Base-by-base conservation (phyloP, 1,140 invertebrate species). In the Physella acuta region DNA sequence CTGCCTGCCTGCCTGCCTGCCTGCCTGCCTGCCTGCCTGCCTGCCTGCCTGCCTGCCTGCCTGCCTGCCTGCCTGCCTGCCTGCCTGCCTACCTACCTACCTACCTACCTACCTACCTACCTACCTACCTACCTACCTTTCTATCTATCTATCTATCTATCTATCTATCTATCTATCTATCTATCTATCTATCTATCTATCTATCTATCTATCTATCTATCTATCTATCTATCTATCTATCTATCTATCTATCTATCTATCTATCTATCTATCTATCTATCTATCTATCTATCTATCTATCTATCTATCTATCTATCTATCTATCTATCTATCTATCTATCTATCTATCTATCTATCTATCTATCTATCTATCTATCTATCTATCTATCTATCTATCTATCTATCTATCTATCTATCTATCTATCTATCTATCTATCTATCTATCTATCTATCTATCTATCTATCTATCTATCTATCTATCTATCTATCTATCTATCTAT, bases 1-100 rank as follows among this genome's bases (percentile, higher is more conserved):
- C 55, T 56, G 55, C 26, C 55, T 56, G 55, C 26, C 59, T 36
- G 28, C 26, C 59, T 36, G 59, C 34, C 28, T 61, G 59, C 34
- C 28, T 61, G 59, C 34, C 28, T 61, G 59, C 34, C 28, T 61
- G 59, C 34, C 28, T 61, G 59, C 34, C 28, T 61, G 59, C 34
- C 28, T 61, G 59, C 34, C 28, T 61, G 59, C 34, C 28, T 61
- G 59, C 34, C 28, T 61, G 59, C 34, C 28, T 61, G 59, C 34
- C 28, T 61, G 59, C 34, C 28, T 61, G 59, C 34, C 26, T 61
- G 59, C 34, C 28, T 61, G 28, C 16, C 28, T 17, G n/a, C n/a
- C n/a, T n/a, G n/a, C n/a, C n/a, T n/a, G n/a, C n/a, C n/a, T n/a
- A n/a, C n/a, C n/a, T n/a, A 26, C 34, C 8, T 61, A 5, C 34